Evolutionary conservation across 2,888 invertebrate genomes (phyloP), one percentile per base, ranked within the genome.

Genomic region (Meteorus cinctellus): DNA sequence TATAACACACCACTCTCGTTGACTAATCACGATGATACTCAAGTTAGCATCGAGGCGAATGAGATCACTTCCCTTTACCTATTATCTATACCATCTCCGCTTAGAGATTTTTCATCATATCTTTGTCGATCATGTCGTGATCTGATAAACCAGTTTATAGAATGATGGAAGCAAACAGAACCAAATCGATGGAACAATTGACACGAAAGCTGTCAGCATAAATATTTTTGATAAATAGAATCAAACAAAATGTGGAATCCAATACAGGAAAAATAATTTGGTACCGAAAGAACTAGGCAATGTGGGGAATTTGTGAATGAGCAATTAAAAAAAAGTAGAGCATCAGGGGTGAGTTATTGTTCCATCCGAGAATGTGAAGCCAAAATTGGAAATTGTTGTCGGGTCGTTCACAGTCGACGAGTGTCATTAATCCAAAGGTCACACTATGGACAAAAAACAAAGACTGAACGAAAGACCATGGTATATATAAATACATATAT

Each of bases 31-130:
- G 73, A 74, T 72, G 75, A 75, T 75, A 74, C 70, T 70, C 48
- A 48, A 29, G 72, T 74, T 70, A 76, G 79, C 72, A 73, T 76
- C 75, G 62, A 74, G 74, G 75, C 66, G 74, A 80, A 78, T 75
- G 75, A 78, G 79, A 77, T 66, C 77, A 68, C 73, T 71, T 60
- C 73, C 55, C n/a, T 55, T 59, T 10, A 29, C 4, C 27, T 16
- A 60, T 48, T 72, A 72, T 72, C 72, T n/a, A 45, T 62, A 62
- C 63, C 34, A 45, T 63, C 62, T 5, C n/a, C 19, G 63, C 19
- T 72, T 72, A 8, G 14, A 48, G 29, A 16, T 41, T 19, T 2
- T 59, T 34, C 55, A 51, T 36, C 31, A 48, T 19, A 55, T 59
- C n/a, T 55, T 59, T 8, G 19, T 8, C 55, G 19, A 19, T 55